Conservation (phyloP, 2,113 vertebrate species). For the Tachuris rubrigastra region DNA sequence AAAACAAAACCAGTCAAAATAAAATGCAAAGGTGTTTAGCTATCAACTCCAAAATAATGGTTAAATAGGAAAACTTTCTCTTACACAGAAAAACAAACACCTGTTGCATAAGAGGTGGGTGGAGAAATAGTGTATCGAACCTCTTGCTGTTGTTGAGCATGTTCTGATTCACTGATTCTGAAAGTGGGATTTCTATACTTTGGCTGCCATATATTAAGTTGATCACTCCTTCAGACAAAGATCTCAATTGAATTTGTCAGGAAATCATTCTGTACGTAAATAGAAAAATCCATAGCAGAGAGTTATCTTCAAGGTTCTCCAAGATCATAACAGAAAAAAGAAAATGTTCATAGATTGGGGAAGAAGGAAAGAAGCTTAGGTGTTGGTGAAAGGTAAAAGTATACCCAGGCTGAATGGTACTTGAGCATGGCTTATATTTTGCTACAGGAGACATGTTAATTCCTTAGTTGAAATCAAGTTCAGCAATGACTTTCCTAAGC, state of each 20-base stretch:
- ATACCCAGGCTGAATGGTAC: neutral
- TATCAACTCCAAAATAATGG: neutral
- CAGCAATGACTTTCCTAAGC: neutral
- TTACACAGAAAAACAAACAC: neutral
- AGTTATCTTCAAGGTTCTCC: neutral
- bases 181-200: neutral
- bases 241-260: neutral
- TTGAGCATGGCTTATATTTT: neutral
- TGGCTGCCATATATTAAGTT: neutral
- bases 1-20: neutral
- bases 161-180: neutral
- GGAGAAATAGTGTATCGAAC: neutral
- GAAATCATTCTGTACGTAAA: neutral
- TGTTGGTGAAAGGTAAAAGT: neutral
- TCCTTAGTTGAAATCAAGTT: neutral
- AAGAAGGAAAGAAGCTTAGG: neutral
- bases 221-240: neutral
- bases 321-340: neutral
- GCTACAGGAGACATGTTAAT: neutral
- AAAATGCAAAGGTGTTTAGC: neutral
- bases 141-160: neutral
- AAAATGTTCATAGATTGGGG: neutral
- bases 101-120: neutral
- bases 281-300: neutral
- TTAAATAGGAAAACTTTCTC: neutral